Base-by-base conservation (phyloP, 2,888 invertebrate genomes). In the Catocala nupta region DNA sequence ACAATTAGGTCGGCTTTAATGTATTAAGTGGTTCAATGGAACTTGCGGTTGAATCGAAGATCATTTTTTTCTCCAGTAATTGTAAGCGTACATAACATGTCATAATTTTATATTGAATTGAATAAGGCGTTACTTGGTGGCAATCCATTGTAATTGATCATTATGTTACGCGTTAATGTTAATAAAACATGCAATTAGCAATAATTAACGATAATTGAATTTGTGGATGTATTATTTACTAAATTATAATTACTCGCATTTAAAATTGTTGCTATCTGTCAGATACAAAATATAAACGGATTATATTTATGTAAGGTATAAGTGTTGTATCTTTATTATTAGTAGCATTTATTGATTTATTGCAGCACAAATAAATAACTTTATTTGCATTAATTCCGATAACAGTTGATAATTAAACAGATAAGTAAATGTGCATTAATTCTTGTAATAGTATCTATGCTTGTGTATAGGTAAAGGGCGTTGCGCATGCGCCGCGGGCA, bases 301-400 rank as follows among this genome's bases (percentile, higher is more conserved):
- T 52, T 62, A 43, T 43, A 59, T 50, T 55, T 52, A 2, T 9
- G 25, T 56, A 63, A 53, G 59, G 42, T 16, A 16, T 16, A 48
- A 5, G 34, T 54, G 51, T 56, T 56, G 52, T 45, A 70, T 45
- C 43, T 65, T 66, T 59, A 71, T 68, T 16, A 63, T 59, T 59
- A 60, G 63, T 67, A 80, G 74, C 77, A 25, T 33, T 77, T 58
- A 73, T 71, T 79, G 78, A 82, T 83, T 81, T 79, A 81, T 75
- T 70, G 68, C 69, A 60, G 65, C 58, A 73, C 65, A 73, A 81
- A 76, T 70, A 73, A 79, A 78, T 78, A 75, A 75, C 66, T 73
- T 65, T 73, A 71, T 80, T 80, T 81, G 70, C 77, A 77, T 78
- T 80, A 64, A 76, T 75, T 62, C 68, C 65, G 72, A 74, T 81